Evolutionary conservation across 2,113 vertebrate species (phyloP), one percentile per base, ranked within the genome.

Genomic region (Erythrocercus mccallii): DNA sequence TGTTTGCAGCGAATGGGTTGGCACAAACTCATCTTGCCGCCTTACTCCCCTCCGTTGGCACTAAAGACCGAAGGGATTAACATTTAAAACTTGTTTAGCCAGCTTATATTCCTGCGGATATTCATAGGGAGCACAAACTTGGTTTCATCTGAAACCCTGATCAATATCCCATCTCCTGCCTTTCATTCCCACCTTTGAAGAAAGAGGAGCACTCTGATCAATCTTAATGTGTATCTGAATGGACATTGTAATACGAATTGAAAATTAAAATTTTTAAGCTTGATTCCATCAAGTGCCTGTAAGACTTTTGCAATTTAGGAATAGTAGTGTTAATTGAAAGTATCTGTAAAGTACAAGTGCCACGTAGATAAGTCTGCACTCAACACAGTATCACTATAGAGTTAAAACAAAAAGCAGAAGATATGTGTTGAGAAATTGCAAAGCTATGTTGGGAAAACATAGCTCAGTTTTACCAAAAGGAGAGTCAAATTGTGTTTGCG

Each of bases 221-320:
- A 15, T 65, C 37, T n/a, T 50, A 45, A 22, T 1, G 3, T 56
- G 11, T 53, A 15, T 44, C 71, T 79, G 61, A 77, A 28, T 38
- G 45, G n/a, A 22, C 11, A 24, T 37, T 0, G 0, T 23, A 44
- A 11, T n/a, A 18, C 28, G 50, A 51, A 60, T 11, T 38, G 24
- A 35, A 78, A 79, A 69, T 51, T 4, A 20, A 6, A 3, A 6
- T 23, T 61, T 68, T 76, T 65, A 54, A 48, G 11, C 47, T 58
- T n/a, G 33, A 35, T 78, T 15, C 17, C 12, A 10, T 58, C 44
- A 76, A 68, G 17, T 45, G 28, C 12, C 5, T 71, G 27, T 18
- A 57, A 17, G 25, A 51, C 33, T 47, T 82, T 6, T 62, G 30
- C 40, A 40, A 68, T 68, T 82, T 56, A 47, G 22, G 20, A 40